phyloP scores from a whole-genome alignment of 1,140 invertebrate genomes.

The Ephestia elutella region DNA sequence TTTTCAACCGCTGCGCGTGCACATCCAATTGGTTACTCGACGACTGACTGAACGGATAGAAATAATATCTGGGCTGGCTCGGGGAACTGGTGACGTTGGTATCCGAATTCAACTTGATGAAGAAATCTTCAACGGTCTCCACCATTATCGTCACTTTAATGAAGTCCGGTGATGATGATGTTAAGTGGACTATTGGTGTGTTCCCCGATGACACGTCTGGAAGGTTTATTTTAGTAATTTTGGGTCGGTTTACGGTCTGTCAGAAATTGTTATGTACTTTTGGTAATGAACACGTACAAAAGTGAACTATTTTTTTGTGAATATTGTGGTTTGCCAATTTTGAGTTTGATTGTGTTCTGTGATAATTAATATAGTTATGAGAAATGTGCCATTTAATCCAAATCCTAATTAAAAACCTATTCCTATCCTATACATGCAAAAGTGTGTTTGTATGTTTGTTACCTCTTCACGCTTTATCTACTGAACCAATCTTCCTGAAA shows the following conservation, averaged over 20 bases:
- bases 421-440: too few relatives aligned
- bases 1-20: slow-evolving; percentile 32
- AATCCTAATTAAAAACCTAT: too few relatives aligned
- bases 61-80: slow-evolving; percentile 70
- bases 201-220: slow-evolving; percentile 46
- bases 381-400: too few relatives aligned
- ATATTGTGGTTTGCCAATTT: too few relatives aligned
- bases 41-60: slow-evolving; percentile 59
- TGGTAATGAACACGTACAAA: too few relatives aligned
- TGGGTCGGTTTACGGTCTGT: background rate
- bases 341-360: too few relatives aligned
- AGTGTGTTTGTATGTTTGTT: too few relatives aligned
- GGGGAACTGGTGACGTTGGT: slow-evolving; percentile 64
- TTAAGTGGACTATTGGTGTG: slow-evolving; percentile 76
- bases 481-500: too few relatives aligned
- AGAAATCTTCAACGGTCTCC: slow-evolving; percentile 75
- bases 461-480: too few relatives aligned
- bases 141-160: slow-evolving; percentile 74
- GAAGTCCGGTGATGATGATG: slow-evolving; percentile 73
- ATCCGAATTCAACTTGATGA: slow-evolving; percentile 63
- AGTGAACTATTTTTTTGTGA: too few relatives aligned
- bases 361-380: too few relatives aligned
- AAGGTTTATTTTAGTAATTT: slow-evolving; percentile 4
- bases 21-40: slow-evolving; percentile 36
- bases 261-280: background rate